phyloP scores from a whole-genome alignment of 2,888 invertebrate species.

The Nomada goodeniana region DNA sequence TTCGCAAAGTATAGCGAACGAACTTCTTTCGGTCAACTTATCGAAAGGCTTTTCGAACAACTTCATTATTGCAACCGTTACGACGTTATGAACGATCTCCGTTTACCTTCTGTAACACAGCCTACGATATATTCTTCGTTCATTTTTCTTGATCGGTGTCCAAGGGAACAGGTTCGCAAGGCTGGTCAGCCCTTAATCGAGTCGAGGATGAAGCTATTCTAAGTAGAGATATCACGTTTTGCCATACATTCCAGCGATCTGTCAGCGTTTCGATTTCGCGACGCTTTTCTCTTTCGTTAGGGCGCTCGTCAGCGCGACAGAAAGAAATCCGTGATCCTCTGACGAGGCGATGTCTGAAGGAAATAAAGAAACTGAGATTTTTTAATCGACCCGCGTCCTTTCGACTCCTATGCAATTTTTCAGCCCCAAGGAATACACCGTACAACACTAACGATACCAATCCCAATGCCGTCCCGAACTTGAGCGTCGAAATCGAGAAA shows the following conservation, averaged over 20 bases:
- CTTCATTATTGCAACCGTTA: too few species aligned
- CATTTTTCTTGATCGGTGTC: background rate
- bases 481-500: conserved; percentile 39
- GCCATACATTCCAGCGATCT: conserved; percentile 72
- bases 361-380: conserved; percentile 69
- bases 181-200: conserved; percentile 29
- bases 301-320: conserved; percentile 46
- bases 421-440: too few species aligned
- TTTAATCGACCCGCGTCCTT: conserved; percentile 57
- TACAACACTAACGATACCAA: too few species aligned
- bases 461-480: background rate
- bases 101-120: too few species aligned
- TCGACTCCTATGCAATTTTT: conserved; percentile 26
- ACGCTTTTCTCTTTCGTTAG: conserved; percentile 38
- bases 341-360: conserved; percentile 48
- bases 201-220: conserved; percentile 8
- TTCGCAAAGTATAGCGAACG: background rate
- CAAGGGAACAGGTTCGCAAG: background rate
- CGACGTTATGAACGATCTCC: too few species aligned
- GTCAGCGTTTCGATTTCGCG: conserved; percentile 49
- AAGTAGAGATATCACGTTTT: conserved; percentile 9
- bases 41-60: background rate
- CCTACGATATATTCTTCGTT: background rate
- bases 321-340: conserved; percentile 50
- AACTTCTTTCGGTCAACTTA: background rate